These are phyloP conservation scores for Vandiemenella viatica DNA, from an alignment of 2,888 invertebrate genomes.

Conservation along the genomic window DNA sequence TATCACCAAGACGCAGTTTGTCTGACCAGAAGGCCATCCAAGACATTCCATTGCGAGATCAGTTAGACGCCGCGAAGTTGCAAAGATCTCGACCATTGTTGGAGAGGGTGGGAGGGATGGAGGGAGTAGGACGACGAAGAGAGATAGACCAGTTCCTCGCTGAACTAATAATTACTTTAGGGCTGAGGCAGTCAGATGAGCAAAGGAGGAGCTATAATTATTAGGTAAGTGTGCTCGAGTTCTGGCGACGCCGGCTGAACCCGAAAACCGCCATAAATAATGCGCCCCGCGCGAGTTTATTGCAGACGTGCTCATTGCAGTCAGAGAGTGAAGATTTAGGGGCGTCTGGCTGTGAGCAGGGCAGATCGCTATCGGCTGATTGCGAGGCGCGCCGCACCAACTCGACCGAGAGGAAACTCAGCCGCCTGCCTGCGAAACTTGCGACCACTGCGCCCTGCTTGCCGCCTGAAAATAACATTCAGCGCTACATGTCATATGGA, in stretches of 20 bases:
- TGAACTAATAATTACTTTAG: constrained; percentile 14
- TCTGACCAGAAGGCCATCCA: no score
- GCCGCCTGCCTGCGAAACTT: no score
- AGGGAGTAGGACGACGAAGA: no score
- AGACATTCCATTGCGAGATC: not conserved
- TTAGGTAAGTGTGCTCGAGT: constrained; percentile 9
- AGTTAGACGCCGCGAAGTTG: not conserved
- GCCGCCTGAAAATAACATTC: no score
- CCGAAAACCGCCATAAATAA: not conserved
- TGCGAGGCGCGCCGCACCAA: not conserved
- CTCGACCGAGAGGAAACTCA: no score
- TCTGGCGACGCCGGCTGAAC: not conserved
- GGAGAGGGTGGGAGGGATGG: no score
- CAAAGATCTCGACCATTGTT: not conserved
- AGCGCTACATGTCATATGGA: no score
- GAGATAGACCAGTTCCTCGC: constrained; percentile 2
- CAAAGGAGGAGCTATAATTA: constrained; percentile 12
- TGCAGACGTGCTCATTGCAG: not conserved
- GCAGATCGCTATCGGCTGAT: not conserved
- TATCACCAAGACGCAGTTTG: no score
- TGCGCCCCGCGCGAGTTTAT: not conserved
- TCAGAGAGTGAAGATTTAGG: not conserved
- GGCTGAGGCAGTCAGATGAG: constrained; percentile 7
- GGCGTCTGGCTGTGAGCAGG: not conserved
- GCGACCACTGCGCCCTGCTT: no score